Evolutionary conservation across 1,140 invertebrate species (phyloP).

Genomic region (Cotesia vestalis): DNA sequence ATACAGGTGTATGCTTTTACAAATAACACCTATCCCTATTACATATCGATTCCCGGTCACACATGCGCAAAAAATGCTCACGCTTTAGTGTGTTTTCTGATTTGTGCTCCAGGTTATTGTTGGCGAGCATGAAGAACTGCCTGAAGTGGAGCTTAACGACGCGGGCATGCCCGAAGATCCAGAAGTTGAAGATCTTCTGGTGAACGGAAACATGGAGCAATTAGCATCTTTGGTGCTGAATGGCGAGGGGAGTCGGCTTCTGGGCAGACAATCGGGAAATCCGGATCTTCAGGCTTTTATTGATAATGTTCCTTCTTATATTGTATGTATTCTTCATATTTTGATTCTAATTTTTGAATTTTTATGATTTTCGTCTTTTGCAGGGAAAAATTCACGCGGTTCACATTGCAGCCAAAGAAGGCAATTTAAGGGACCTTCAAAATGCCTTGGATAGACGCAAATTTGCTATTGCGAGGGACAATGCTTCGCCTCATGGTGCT

Average conservation of each 20-base stretch:
- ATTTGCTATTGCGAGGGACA: slow-evolving; percentile 87
- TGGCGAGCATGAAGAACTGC: slow-evolving; percentile 51
- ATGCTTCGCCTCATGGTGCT: slow-evolving; percentile 82
- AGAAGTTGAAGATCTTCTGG: slow-evolving; percentile 72
- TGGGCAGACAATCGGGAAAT: slow-evolving; percentile 78
- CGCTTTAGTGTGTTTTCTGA: slow-evolving; percentile 26
- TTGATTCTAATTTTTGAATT: not conserved
- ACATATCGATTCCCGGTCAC: slow-evolving; percentile 41
- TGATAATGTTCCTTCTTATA: slow-evolving; percentile 88
- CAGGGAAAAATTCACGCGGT: slow-evolving; percentile 90
- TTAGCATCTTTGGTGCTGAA: slow-evolving; percentile 87
- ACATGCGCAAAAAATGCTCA: slow-evolving; percentile 47
- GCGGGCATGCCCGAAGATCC: slow-evolving; percentile 59
- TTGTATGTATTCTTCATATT: slow-evolving; percentile 68
- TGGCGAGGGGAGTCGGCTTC: slow-evolving; percentile 82
- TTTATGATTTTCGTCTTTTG: not conserved
- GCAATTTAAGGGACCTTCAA: slow-evolving; percentile 85
- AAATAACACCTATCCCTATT: too few species aligned
- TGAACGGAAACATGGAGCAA: slow-evolving; percentile 86
- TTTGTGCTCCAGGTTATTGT: slow-evolving; percentile 50
- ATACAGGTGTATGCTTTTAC: too few species aligned
- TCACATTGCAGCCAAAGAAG: slow-evolving; percentile 85
- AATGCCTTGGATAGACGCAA: slow-evolving; percentile 88
- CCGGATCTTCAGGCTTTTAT: slow-evolving; percentile 88
- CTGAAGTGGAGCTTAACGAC: slow-evolving; percentile 51